Evolutionary conservation across 2,888 invertebrate species (phyloP).

Genomic region (Aleiodes leptofemur): DNA sequence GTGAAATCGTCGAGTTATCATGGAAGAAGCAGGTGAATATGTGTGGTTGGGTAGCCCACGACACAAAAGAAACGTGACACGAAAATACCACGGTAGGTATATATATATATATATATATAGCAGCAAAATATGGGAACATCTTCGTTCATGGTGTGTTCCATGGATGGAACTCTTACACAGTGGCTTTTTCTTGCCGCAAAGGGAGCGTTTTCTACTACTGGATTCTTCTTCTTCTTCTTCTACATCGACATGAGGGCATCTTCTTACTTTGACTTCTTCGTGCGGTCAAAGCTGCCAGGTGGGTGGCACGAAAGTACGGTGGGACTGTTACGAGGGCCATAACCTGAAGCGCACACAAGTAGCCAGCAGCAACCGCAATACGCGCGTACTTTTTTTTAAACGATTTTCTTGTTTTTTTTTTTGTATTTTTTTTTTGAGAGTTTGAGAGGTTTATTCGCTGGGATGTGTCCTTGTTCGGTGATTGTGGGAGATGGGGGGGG

Average conservation of each 20-base stretch:
- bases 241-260: background rate
- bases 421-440: conserved; percentile 7
- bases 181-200: conserved; percentile 43
- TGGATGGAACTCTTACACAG: conserved; percentile 35
- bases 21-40: conserved; percentile 42
- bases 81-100: background rate
- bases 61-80: conserved; percentile 51
- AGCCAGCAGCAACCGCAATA: conserved; percentile 56
- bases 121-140: conserved; percentile 14
- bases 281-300: conserved; percentile 46
- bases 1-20: conserved; percentile 29
- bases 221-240: background rate
- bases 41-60: conserved; percentile 42
- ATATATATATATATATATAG: background rate
- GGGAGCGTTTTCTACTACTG: conserved; percentile 43
- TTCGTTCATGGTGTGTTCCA: conserved; percentile 41
- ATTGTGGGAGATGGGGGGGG: no score
- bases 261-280: conserved; percentile 14
- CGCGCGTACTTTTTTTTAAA: conserved; percentile 34
- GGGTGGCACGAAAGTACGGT: conserved; percentile 50
- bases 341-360: conserved; percentile 48
- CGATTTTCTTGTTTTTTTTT: background rate
- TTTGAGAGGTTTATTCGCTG: no score
- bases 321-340: conserved; percentile 41
- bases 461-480: background rate